Evolutionary conservation across 2,113 vertebrate species (phyloP).

Genomic region (Tonatia bakeri): DNA sequence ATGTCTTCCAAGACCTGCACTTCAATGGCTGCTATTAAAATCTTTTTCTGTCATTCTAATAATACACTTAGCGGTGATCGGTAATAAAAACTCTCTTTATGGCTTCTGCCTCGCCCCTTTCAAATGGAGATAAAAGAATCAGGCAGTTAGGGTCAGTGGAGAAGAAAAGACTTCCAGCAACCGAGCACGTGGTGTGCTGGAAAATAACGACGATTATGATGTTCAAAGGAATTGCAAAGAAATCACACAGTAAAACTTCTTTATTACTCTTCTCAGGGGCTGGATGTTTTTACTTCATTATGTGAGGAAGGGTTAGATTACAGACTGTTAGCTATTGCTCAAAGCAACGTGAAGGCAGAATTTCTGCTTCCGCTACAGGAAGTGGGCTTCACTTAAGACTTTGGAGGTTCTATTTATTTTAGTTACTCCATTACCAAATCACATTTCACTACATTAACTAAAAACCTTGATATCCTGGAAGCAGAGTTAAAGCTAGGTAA

Average conservation of each 20-base stretch:
- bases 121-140: constrained; percentile 41
- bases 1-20: constrained; percentile 30
- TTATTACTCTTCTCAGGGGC: constrained; percentile 8
- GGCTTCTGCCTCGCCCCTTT: not conserved
- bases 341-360: not conserved
- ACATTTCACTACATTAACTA: not conserved
- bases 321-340: not conserved
- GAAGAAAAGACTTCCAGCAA: constrained; percentile 22
- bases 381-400: not conserved
- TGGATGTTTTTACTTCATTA: constrained; percentile 47
- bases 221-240: constrained; percentile 42
- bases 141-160: not conserved
- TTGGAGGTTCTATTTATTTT: not conserved
- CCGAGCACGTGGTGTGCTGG: not conserved
- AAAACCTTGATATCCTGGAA: not conserved
- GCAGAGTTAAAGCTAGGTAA: not conserved
- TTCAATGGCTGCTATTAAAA: constrained; percentile 41
- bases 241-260: not conserved
- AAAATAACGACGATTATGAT: constrained; percentile 46
- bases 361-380: not conserved
- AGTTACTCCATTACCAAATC: not conserved
- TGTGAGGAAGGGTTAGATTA: constrained; percentile 14
- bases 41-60: constrained; percentile 40
- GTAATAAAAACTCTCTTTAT: constrained; percentile 29
- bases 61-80: constrained; percentile 44